These are phyloP conservation scores for Drosophila pectinifera DNA, from an alignment of 1,140 invertebrate species.

Conservation along the genomic window DNA sequence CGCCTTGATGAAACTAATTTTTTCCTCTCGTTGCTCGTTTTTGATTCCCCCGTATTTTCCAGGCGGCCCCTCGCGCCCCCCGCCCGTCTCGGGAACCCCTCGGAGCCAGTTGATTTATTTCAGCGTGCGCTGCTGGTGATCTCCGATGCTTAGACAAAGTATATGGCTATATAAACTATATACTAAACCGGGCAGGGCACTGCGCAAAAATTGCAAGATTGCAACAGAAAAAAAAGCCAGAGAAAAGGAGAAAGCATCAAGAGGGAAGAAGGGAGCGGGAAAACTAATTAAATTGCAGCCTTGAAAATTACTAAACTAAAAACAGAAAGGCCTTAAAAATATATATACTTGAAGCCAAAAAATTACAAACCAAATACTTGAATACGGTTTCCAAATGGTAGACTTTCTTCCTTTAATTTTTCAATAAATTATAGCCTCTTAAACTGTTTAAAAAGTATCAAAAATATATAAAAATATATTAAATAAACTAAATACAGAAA, in stretches of 20 bases:
- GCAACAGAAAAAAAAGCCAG: background rate
- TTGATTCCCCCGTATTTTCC: conserved; percentile 31
- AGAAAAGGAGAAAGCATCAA: background rate
- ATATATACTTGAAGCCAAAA: no score
- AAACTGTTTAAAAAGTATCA: no score
- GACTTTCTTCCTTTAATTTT: no score
- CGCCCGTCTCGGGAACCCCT: conserved; percentile 56
- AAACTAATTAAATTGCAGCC: no score
- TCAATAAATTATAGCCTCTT: no score
- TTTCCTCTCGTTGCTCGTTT: conserved; percentile 58
- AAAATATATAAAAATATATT: no score
- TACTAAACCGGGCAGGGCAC: conserved; percentile 42
- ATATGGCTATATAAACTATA: conserved; percentile 60
- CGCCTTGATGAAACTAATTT: conserved; percentile 85
- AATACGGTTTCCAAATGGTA: no score
- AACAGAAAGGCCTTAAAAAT: no score
- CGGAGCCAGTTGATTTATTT: conserved; percentile 82
- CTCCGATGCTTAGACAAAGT: conserved; percentile 74
- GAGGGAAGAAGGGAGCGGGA: no score
- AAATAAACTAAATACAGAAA: no score
- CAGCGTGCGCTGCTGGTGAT: conserved; percentile 80
- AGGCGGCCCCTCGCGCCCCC: conserved; percentile 47
- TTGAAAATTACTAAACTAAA: no score
- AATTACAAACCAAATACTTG: no score
- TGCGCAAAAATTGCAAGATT: conserved; percentile 12